Evolutionary conservation across 1,140 invertebrate species (phyloP), one percentile per base, ranked within the genome.

Genomic region (Diuraphis noxia): DNA sequence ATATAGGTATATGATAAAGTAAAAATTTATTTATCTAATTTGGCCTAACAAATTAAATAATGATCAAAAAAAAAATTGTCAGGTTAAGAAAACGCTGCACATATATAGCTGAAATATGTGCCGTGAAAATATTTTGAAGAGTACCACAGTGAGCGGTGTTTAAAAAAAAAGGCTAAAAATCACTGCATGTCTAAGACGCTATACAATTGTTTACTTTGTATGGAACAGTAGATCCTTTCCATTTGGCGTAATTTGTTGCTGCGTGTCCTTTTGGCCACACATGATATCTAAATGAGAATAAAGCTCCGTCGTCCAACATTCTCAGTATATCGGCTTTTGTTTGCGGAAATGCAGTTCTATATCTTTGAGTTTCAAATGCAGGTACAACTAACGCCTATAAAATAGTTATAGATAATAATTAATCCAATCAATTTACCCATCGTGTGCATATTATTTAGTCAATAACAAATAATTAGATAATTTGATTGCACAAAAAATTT

Each of bases 321-420:
- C 96, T 95, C 7, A 98, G 92, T 1, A 99, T 94, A 92, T 98
- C 96, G 2, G 95, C 95, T 94, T 99, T 99, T 91, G 95, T 96
- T 92, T 95, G 95, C 0, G 98, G 98, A 93, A 98, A 97, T 30
- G 95, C 95, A 79, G 96, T 96, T 87, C 97, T 95, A 93, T 98
- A 98, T 72, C 97, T 95, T 93, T 98, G 97, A 2, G 97, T 98
- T 94, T 99, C 98, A 94, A 99, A 99, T 43, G 98, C 98, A 81
- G 98, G 97, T 38, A 99, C 96, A 82, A 99, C 96, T 52, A 98
- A 94, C 77, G 97, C 98, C 96, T 97, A 93, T 82, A 93, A 92
- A 43, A 91, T 79, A n/a, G 25, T 49, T 38, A 87, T 38, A 40
- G 21, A 89, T n/a, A 43, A n/a, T 34, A n/a, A 41, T 30, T 34